Evolutionary conservation across 1,140 invertebrate genomes (phyloP), one percentile per base, ranked within the genome.

Genomic region (Eufriesea mexicana): DNA sequence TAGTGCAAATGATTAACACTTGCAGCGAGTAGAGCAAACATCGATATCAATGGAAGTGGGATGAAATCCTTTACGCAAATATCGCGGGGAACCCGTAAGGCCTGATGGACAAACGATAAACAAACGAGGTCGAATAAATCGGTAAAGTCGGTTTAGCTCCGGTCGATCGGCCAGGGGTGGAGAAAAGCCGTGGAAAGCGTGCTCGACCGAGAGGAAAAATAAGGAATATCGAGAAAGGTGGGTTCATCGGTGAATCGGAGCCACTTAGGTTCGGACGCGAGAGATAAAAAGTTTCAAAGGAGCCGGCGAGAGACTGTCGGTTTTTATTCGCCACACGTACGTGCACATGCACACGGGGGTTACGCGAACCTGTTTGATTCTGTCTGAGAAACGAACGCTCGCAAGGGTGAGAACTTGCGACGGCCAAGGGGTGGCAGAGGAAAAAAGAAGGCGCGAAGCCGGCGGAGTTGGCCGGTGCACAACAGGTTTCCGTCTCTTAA

Each of bases 311-410:
- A 79, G 76, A 76, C 70, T 61, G 35, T 35, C 35, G 42, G 79
- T 88, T 88, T 87, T 85, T 85, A 85, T 64, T 57, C 49, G 59
- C 28, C 54, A 18, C 45, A 35, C 35, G 51, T 35, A 47, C 76
- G 71, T 54, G 25, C n/a, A 54, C 5, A n/a, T 16, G n/a, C 8
- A 18, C 28, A 35, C 71, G 2, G 35, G 18, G 6, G 55, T 18
- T n/a, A 62, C 42, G 42, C 83, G 77, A 88, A 88, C 87, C 87
- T 88, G 87, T 88, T 88, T 88, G 87, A 88, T 88, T 88, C 84
- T 78, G 83, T 88, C 86, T 88, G 83, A 88, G 83, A 88, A 87
- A 87, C 70, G 86, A 57, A 81, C 72, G 9, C 62, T 28, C 28
- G 4, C 76, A 73, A 83, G 86, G 82, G 85, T 79, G 82, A 78